A percentile compares a stretch with the other conserved stretches of the same genome.
phyloP scores from a whole-genome alignment of 1,140 invertebrate genomes.

The Trichoplusia ni region DNA sequence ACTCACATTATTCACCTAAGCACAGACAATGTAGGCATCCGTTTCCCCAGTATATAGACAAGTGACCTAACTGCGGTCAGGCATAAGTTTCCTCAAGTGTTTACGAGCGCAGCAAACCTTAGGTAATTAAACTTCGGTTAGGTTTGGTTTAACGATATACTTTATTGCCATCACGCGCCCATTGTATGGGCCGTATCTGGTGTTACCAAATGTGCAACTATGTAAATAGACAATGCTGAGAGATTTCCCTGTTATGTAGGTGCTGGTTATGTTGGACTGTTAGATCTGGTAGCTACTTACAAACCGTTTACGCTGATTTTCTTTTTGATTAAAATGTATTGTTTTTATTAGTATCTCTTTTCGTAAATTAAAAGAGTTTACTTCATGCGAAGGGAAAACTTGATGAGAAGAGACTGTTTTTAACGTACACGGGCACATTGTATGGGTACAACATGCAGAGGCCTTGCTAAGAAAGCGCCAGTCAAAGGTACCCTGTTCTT shows the following conservation, averaged over 20 bases:
- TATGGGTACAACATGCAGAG: too few relatives aligned
- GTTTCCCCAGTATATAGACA: constrained; percentile 48
- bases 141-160: constrained; percentile 58
- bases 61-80: constrained; percentile 68
- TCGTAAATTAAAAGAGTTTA: too few relatives aligned
- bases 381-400: too few relatives aligned
- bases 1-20: not conserved
- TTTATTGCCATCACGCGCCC: constrained; percentile 49
- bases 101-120: constrained; percentile 63
- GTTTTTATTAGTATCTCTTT: too few relatives aligned
- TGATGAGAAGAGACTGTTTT: too few relatives aligned
- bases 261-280: not conserved
- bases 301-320: too few relatives aligned
- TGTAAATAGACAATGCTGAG: constrained; percentile 46
- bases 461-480: too few relatives aligned
- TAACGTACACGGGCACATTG: too few relatives aligned
- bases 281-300: too few relatives aligned
- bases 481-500: too few relatives aligned
- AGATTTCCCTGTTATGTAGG: not conserved
- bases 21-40: constrained; percentile 24
- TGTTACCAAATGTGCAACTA: constrained; percentile 57
- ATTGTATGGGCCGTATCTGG: constrained; percentile 51
- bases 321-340: too few relatives aligned
- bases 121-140: constrained; percentile 70
- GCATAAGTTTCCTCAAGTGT: constrained; percentile 67